A percentile compares a stretch with the other conserved stretches of the same genome.
Evolutionary conservation across 2,113 vertebrate species (phyloP).

Genomic region (Mungos mungo): DNA sequence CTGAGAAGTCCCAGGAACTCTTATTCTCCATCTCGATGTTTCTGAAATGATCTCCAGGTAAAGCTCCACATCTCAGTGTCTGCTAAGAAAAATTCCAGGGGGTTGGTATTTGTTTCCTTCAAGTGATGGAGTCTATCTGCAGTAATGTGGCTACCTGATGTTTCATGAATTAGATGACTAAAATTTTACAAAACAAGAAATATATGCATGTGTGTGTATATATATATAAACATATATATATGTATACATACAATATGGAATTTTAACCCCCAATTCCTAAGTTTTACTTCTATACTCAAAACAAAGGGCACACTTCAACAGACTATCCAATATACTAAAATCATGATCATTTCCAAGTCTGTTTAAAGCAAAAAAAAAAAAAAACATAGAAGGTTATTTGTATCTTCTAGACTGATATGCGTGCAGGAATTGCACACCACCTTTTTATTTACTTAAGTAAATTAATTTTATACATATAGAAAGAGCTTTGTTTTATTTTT

Average conservation of each 20-base stretch:
- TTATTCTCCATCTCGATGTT: slow-evolving; percentile 47
- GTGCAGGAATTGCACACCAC: not conserved
- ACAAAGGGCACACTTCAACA: slow-evolving; percentile 8
- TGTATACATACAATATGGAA: not conserved
- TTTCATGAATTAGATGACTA: not conserved
- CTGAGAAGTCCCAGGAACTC: slow-evolving; percentile 56
- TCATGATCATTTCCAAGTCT: not conserved
- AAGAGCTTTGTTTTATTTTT: not conserved
- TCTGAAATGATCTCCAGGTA: slow-evolving; percentile 69
- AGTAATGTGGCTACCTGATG: slow-evolving; percentile 23
- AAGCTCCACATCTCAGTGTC: slow-evolving; percentile 10
- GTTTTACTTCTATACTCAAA: slow-evolving; percentile 51
- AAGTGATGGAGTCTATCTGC: slow-evolving; percentile 62
- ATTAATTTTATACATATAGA: not conserved
- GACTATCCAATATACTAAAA: not conserved
- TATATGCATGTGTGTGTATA: not conserved
- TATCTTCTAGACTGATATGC: not conserved
- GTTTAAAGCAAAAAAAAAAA: not conserved
- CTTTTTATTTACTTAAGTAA: not conserved
- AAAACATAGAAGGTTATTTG: not conserved
- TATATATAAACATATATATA: not conserved
- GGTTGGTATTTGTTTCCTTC: slow-evolving; percentile 12
- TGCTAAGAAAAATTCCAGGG: slow-evolving; percentile 52
- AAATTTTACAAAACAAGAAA: slow-evolving; percentile 35
- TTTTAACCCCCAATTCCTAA: not conserved